A percentile compares a stretch with the other conserved stretches of the same genome.
Evolutionary conservation across 2,888 invertebrate species (phyloP).

Genomic region (Lasioglossum zephyrum): DNA sequence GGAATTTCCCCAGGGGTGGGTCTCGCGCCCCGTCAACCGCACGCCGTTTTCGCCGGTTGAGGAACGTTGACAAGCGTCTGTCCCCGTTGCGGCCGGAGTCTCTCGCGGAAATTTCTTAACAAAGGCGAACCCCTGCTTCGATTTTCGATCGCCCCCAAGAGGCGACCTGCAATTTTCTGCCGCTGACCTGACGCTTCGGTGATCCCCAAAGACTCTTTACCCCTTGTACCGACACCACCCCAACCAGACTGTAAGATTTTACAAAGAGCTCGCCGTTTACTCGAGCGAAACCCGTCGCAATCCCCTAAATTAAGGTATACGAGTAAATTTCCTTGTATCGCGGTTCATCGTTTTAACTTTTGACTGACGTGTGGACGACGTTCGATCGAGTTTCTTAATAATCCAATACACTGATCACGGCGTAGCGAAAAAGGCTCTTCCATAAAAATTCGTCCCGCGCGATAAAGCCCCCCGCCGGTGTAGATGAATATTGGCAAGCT

Average conservation of each 20-base stretch:
- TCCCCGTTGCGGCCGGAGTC: constrained; percentile 13
- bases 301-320: neutral
- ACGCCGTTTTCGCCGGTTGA: neutral
- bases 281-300: neutral
- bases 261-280: neutral
- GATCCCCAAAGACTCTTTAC: constrained; percentile 46
- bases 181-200: constrained; percentile 51
- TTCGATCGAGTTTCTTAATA: neutral
- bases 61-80: neutral
- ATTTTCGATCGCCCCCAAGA: constrained; percentile 23
- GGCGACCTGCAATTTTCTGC: constrained; percentile 35
- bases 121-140: constrained; percentile 33
- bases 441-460: neutral
- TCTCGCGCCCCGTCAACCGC: neutral
- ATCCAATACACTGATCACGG: neutral
- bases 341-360: neutral
- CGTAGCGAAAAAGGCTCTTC: neutral
- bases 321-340: neutral
- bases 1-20: neutral
- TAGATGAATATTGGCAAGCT: constrained; percentile 42
- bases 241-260: neutral
- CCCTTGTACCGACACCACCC: neutral
- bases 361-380: neutral
- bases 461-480: constrained; percentile 3
- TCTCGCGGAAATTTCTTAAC: constrained; percentile 6